Evolutionary conservation across 2,888 invertebrate genomes (phyloP).

Genomic region (Macrosiphum euphorbiae): DNA sequence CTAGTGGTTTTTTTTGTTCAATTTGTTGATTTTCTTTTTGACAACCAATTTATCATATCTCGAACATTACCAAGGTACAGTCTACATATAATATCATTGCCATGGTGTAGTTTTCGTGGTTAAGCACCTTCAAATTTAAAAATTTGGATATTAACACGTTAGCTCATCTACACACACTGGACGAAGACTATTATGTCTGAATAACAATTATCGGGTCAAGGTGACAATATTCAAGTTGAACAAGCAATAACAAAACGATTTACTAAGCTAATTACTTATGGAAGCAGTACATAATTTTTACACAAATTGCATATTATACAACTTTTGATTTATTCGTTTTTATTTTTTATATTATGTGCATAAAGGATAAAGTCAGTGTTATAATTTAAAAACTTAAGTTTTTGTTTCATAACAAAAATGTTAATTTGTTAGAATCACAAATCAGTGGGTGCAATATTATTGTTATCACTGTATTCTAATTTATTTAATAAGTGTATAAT

Average conservation of each 20-base stretch:
- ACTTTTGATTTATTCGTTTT: not conserved
- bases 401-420: not conserved
- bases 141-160: not conserved
- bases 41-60: not conserved
- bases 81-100: not conserved
- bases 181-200: not conserved
- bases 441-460: not conserved
- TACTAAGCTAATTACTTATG: not conserved
- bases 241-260: not conserved
- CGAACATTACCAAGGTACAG: not conserved
- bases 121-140: not conserved
- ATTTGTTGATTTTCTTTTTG: not conserved
- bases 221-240: slow-evolving; percentile 31
- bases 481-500: not conserved
- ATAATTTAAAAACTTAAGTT: not conserved
- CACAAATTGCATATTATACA: not conserved
- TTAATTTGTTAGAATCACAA: not conserved
- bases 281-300: not conserved
- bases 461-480: not conserved
- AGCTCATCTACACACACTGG: not conserved
- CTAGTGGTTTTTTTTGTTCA: not conserved
- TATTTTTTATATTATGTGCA: not conserved
- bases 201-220: slow-evolving; percentile 40
- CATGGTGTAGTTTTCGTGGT: slow-evolving; percentile 15
- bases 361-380: not conserved